Evolutionary conservation across 2,797 vertebrate genomes (phyloP).

Genomic region (Tadarida brasiliensis): DNA sequence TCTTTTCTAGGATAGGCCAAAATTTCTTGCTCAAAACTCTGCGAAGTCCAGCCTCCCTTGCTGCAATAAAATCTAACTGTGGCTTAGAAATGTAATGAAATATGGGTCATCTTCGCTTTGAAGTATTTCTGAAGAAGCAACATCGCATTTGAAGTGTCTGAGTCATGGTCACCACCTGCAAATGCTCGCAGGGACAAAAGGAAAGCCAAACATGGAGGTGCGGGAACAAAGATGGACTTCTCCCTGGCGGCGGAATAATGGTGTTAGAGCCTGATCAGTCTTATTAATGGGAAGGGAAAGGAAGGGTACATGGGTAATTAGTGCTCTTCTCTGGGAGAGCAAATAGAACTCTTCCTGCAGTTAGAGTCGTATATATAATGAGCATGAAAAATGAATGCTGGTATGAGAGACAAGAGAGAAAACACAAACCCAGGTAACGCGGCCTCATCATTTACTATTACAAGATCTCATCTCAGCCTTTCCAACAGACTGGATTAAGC

Average conservation of each 20-base stretch:
- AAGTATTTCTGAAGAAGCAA: slow-evolving; percentile 52
- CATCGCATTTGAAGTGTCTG: slow-evolving; percentile 51
- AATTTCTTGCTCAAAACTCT: slow-evolving; percentile 43
- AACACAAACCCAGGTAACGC: slow-evolving; percentile 39
- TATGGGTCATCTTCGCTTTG: slow-evolving; percentile 27
- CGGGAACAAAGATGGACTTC: slow-evolving; percentile 50
- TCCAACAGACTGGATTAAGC: background rate
- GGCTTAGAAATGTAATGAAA: slow-evolving; percentile 55
- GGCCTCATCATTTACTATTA: background rate
- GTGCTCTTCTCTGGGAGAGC: slow-evolving; percentile 73
- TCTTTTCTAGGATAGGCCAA: slow-evolving; percentile 33
- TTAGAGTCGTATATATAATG: slow-evolving; percentile 68
- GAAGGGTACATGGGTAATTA: slow-evolving; percentile 80
- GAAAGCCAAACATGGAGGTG: slow-evolving; percentile 43
- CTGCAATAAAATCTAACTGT: slow-evolving; percentile 56
- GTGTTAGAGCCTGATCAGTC: slow-evolving; percentile 72
- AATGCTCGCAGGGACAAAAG: slow-evolving; percentile 9
- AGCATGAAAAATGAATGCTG: slow-evolving; percentile 68
- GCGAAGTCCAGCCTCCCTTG: background rate
- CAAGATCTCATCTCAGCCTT: background rate
- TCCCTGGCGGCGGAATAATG: slow-evolving; percentile 42
- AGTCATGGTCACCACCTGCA: slow-evolving; percentile 49
- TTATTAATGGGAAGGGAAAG: slow-evolving; percentile 77
- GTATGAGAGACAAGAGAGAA: slow-evolving; percentile 50
- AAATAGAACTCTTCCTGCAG: slow-evolving; percentile 79